A percentile compares a stretch with the other conserved stretches of the same genome.
These are phyloP conservation scores for Cyclophora punctaria DNA, from an alignment of 2,888 invertebrate genomes.

Conservation along the genomic window DNA sequence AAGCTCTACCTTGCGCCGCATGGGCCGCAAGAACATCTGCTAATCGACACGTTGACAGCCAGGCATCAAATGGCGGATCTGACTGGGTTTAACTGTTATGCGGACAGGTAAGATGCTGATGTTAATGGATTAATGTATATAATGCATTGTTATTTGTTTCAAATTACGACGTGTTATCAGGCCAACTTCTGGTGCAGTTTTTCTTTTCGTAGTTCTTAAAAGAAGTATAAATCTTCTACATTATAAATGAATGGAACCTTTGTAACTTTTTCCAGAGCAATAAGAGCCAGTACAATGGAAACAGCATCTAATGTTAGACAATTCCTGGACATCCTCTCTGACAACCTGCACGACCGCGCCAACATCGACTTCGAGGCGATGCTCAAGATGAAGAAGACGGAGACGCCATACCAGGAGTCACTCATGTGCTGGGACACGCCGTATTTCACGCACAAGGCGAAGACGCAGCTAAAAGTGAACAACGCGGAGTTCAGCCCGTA, in stretches of 20 bases:
- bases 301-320: constrained; percentile 84
- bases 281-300: constrained; percentile 91
- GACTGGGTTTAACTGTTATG: constrained; percentile 93
- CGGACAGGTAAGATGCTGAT: constrained; percentile 78
- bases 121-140: too few relatives aligned
- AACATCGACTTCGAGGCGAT: constrained; percentile 84
- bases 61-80: constrained; percentile 87
- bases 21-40: constrained; percentile 81
- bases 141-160: too few relatives aligned
- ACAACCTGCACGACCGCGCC: constrained; percentile 81
- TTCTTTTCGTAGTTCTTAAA: too few relatives aligned
- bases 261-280: constrained; percentile 73
- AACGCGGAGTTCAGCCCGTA: constrained; percentile 86
- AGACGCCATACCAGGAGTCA: constrained; percentile 39
- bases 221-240: constrained; percentile 1
- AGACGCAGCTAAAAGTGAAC: constrained; percentile 80
- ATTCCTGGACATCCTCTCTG: constrained; percentile 85
- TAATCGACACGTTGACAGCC: constrained; percentile 82
- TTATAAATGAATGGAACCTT: neutral
- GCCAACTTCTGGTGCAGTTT: neutral
- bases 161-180: too few relatives aligned
- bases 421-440: constrained; percentile 90
- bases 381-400: constrained; percentile 80
- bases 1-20: constrained; percentile 89
- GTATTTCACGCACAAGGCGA: constrained; percentile 85